phyloP scores from a whole-genome alignment of 2,888 invertebrate species.

The Cremastobaeus sp. region DNA sequence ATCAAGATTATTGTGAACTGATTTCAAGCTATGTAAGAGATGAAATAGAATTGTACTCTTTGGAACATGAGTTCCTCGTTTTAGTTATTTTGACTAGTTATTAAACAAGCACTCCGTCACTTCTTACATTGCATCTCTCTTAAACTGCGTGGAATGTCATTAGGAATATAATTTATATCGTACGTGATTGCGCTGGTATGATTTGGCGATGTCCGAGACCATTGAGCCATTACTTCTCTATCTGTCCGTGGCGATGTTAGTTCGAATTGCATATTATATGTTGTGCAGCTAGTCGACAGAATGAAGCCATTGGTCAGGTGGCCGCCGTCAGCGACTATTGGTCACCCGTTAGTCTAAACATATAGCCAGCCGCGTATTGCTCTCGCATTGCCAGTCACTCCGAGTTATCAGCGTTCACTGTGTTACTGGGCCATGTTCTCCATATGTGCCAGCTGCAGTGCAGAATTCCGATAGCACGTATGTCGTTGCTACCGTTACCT shows the following conservation, averaged over 20 bases:
- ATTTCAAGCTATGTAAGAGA: constrained; percentile 36
- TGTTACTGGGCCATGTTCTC: constrained; percentile 67
- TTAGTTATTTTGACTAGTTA: constrained; percentile 38
- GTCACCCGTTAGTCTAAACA: constrained; percentile 67
- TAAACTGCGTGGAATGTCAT: constrained; percentile 35
- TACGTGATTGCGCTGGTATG: constrained; percentile 36
- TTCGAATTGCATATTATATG: constrained; percentile 52
- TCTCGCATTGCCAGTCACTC: constrained; percentile 72
- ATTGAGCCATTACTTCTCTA: constrained; percentile 52
- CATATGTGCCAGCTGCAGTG: constrained; percentile 73
- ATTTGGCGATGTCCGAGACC: constrained; percentile 39
- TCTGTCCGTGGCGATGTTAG: constrained; percentile 40
- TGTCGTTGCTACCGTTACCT: constrained; percentile 67
- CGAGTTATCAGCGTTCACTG: constrained; percentile 76
- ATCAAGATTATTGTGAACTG: constrained; percentile 43
- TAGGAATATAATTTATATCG: constrained; percentile 51
- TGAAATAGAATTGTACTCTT: too few relatives aligned
- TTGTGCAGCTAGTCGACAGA: constrained; percentile 35
- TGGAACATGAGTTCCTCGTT: too few relatives aligned
- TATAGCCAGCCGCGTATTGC: constrained; percentile 61
- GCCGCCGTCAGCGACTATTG: constrained; percentile 69
- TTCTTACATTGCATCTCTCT: constrained; percentile 27
- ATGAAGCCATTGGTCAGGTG: constrained; percentile 46
- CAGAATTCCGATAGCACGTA: constrained; percentile 72
- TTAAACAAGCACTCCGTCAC: constrained; percentile 15